Conservation (phyloP, 2,888 invertebrate genomes). For the Drosophila ezoana region DNA sequence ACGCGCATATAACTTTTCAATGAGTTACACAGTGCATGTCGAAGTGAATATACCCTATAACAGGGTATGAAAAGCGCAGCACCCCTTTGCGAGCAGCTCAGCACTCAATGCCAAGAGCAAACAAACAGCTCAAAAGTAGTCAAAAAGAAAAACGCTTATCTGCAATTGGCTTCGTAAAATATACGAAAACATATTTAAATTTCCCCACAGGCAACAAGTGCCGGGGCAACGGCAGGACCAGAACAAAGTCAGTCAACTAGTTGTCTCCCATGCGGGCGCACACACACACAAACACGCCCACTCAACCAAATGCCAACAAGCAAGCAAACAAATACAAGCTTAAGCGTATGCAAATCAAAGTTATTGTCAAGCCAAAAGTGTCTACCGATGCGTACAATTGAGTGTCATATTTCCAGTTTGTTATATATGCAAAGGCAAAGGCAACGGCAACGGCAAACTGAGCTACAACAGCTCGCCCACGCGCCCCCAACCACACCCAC, state of each 20-base stretch:
- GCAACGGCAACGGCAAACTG: conserved; percentile 10
- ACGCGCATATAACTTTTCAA: too few relatives aligned
- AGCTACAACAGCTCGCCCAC: neutral
- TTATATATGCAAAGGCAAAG: conserved; percentile 58
- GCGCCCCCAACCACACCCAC: neutral
- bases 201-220: conserved; percentile 75
- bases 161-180: conserved; percentile 74
- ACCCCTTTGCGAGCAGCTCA: conserved; percentile 31
- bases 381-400: conserved; percentile 79
- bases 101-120: conserved; percentile 49
- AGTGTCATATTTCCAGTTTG: conserved; percentile 77
- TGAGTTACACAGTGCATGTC: neutral
- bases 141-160: conserved; percentile 72
- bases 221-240: conserved; percentile 39
- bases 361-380: conserved; percentile 77
- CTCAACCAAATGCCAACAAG: conserved; percentile 8
- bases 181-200: conserved; percentile 73
- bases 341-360: conserved; percentile 73
- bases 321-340: conserved; percentile 40
- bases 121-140: conserved; percentile 55
- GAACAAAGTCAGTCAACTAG: conserved; percentile 56
- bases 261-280: conserved; percentile 56
- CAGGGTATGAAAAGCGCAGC: neutral
- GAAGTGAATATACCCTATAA: neutral
- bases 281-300: neutral